Evolutionary conservation across 2,797 vertebrate genomes (phyloP).

Genomic region (Botia almorhae): DNA sequence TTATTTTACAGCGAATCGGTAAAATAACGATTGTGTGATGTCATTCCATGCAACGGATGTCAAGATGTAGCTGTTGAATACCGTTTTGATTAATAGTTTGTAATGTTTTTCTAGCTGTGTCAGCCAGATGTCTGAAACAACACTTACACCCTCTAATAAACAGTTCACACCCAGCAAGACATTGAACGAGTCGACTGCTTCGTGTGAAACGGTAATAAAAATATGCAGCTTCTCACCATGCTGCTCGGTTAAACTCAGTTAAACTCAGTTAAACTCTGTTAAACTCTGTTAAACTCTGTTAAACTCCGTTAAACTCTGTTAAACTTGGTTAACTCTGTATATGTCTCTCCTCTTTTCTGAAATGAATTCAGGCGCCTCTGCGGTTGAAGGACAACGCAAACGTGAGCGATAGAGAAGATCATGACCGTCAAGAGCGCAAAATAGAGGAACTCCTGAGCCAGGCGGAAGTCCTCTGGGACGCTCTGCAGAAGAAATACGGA

Average conservation of each 20-base stretch:
- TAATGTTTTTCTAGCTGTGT: conserved; percentile 46
- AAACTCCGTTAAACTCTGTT: no score
- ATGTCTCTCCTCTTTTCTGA: conserved; percentile 11
- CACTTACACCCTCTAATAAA: conserved; percentile 1
- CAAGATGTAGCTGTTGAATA: conserved; percentile 22
- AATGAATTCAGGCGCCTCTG: conserved; percentile 34
- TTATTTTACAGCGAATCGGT: conserved; percentile 1
- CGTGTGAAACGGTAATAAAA: conserved; percentile 50
- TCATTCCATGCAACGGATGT: conserved; percentile 8
- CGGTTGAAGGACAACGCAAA: conserved; percentile 40
- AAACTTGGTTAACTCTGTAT: background rate
- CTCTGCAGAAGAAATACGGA: conserved; percentile 70
- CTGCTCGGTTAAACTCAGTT: conserved; percentile 6
- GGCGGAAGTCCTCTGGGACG: conserved; percentile 72
- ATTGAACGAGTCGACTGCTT: conserved; percentile 44
- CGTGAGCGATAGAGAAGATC: conserved; percentile 55
- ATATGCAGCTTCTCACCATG: background rate
- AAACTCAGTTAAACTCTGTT: no score
- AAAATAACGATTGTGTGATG: conserved; percentile 16
- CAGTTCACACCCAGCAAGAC: conserved; percentile 11
- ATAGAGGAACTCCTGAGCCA: conserved; percentile 71
- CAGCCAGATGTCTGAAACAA: conserved; percentile 30
- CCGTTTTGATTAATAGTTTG: conserved; percentile 20
- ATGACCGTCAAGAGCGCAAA: background rate
- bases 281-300: no score